Percentiles rank a stretch among this genome's conserved stretches.
Conservation (phyloP, 2,888 invertebrate genomes). For the Brenthis hecate region DNA sequence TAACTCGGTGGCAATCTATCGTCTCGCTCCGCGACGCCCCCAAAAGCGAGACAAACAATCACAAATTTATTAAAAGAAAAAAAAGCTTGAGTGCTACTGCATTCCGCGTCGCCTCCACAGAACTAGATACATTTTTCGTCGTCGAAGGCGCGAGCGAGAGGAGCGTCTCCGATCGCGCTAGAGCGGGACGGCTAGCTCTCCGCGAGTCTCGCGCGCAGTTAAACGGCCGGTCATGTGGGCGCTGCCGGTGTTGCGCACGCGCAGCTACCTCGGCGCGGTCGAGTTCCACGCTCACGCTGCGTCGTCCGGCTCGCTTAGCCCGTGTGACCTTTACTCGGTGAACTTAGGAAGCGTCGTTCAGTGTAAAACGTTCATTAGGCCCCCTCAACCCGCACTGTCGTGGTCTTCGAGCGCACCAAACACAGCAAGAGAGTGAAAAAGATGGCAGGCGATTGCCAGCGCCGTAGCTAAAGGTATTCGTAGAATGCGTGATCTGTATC, state of each 20-base stretch:
- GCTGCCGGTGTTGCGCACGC: slow-evolving; percentile 82
- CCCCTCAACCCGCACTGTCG: slow-evolving; percentile 70
- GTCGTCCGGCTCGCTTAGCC: slow-evolving; percentile 76
- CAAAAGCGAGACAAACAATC: slow-evolving; percentile 79
- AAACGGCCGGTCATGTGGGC: slow-evolving; percentile 79
- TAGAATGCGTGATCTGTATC: slow-evolving; percentile 83
- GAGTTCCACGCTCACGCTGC: slow-evolving; percentile 77
- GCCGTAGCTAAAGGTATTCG: slow-evolving; percentile 79
- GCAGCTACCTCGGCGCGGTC: slow-evolving; percentile 75
- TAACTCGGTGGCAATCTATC: slow-evolving; percentile 78
- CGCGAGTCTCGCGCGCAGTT: slow-evolving; percentile 60
- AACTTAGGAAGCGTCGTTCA: slow-evolving; percentile 81
- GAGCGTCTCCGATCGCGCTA: slow-evolving; percentile 39
- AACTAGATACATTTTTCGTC: slow-evolving; percentile 82
- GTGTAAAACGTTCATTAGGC: slow-evolving; percentile 78
- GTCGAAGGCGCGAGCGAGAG: slow-evolving; percentile 65
- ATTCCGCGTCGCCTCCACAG: slow-evolving; percentile 79
- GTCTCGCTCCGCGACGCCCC: slow-evolving; percentile 73
- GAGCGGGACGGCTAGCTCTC: slow-evolving; percentile 58
- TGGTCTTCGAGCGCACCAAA: slow-evolving; percentile 63
- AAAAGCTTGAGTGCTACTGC: slow-evolving; percentile 74
- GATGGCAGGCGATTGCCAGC: slow-evolving; percentile 70
- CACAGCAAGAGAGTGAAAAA: slow-evolving; percentile 70
- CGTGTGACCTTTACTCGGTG: slow-evolving; percentile 80
- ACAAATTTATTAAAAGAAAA: slow-evolving; percentile 82